Conservation (phyloP, 1,140 invertebrate genomes). For the Bombus superbus region DNA sequence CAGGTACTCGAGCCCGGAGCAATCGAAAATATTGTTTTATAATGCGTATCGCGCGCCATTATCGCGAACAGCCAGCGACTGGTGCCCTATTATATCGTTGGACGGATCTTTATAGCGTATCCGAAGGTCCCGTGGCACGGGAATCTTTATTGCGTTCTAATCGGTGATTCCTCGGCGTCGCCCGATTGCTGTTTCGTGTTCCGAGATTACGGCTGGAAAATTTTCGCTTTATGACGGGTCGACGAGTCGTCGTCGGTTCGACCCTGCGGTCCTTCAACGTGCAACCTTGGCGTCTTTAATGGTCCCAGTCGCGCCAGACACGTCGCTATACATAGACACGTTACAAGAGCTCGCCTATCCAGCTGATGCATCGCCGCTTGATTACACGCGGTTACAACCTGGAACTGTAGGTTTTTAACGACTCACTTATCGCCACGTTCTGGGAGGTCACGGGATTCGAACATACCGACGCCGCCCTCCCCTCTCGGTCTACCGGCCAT, state of each 20-base stretch:
- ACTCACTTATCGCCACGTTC: constrained; percentile 68
- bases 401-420: constrained; percentile 54
- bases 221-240: constrained; percentile 59
- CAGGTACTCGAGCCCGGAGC: background rate
- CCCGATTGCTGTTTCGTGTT: constrained; percentile 67
- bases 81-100: constrained; percentile 32
- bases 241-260: constrained; percentile 35
- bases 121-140: background rate
- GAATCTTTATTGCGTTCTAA: constrained; percentile 56
- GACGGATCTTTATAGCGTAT: constrained; percentile 46
- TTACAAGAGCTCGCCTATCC: constrained; percentile 43
- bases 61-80: background rate
- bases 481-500: background rate
- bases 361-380: constrained; percentile 37
- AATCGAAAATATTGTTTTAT: constrained; percentile 25
- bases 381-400: constrained; percentile 54
- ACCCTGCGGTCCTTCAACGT: constrained; percentile 3
- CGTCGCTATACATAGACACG: constrained; percentile 59
- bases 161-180: constrained; percentile 32
- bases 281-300: constrained; percentile 53
- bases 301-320: constrained; percentile 24
- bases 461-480: background rate
- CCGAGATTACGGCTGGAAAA: constrained; percentile 60
- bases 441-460: constrained; percentile 60
- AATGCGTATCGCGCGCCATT: constrained; percentile 20